Evolutionary conservation across 1,140 invertebrate species (phyloP), one percentile per base, ranked within the genome.

Genomic region (Acromyrmex heyeri): DNA sequence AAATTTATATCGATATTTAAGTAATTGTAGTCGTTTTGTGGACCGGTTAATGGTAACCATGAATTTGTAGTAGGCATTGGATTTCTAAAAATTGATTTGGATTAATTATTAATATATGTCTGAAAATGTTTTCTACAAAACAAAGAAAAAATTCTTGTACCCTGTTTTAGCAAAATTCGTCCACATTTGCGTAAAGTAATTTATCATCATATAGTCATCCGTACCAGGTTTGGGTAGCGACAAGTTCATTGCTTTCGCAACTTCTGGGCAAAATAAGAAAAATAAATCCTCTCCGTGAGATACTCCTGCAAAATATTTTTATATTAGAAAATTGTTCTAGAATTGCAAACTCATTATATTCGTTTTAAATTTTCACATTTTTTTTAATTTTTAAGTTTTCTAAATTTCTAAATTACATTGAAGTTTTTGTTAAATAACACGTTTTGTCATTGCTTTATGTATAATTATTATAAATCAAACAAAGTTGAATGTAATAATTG

Each of bases 171-270:
- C 91, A 38, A 92, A 92, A 65, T 92, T 78, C 1, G 91, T 92
- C 91, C 91, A 92, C 87, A 92, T 87, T 57, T 90, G 79, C 0
- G 91, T 91, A 21, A 96, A 89, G 53, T 87, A 90, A 59, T 93
- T 82, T 8, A 86, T 87, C 4, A 93, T 70, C 73, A 48, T 87
- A 18, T 86, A 65, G 1, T 88, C 72, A 0, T 76, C 73, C 3
- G 76, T 69, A n/a, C 65, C 82, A 0, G 38, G n/a, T 57, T 86
- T 6, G 0, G 50, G 16, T 8, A 48, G 18, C 44, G 78, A 8
- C 0, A 75, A 5, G 0, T 18, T 24, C 0, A 44, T 44, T 44
- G 38, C 38, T 24, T 65, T 72, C 0, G 2, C 21, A 2, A 69
- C 1, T 14, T 77, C 18, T 62, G 50, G 24, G 38, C 81, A 70